phyloP scores from a whole-genome alignment of 37 sponge, comb jelly and placozoan genomes.

The Lycopodina hypogea region DNA sequence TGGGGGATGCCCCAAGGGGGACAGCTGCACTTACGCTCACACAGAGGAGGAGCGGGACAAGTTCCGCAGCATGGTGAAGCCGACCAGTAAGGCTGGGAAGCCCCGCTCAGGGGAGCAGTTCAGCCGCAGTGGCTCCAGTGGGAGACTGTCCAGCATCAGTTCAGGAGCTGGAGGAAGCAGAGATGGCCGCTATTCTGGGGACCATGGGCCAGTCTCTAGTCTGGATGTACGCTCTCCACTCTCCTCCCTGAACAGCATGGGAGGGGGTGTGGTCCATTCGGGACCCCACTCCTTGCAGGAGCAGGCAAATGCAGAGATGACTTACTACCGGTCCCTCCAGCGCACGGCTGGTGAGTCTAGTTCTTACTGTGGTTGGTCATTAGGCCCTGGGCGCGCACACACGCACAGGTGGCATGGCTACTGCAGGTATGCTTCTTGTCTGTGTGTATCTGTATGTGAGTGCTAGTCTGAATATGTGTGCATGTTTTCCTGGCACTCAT shows the following conservation, averaged over 20 bases:
- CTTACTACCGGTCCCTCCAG: not conserved
- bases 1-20: constrained; percentile 78
- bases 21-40: constrained; percentile 89
- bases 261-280: not conserved
- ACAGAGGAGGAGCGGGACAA: constrained; percentile 75
- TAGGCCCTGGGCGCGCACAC: not conserved
- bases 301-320: not conserved
- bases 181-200: constrained; percentile 8
- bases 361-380: not conserved
- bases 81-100: not conserved
- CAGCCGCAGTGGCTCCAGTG: not conserved
- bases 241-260: not conserved
- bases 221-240: not conserved
- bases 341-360: not conserved
- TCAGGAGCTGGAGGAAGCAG: not conserved
- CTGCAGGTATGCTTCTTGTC: not conserved
- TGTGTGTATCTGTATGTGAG: no score
- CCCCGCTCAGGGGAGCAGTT: constrained; percentile 9
- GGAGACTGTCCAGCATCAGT: not conserved
- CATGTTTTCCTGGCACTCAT: not conserved
- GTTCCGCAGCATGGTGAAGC: constrained; percentile 19
- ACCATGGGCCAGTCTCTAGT: not conserved
- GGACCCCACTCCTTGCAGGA: not conserved
- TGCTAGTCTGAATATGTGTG: no score
- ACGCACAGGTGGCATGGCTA: not conserved